A percentile compares a stretch with the other conserved stretches of the same genome.
phyloP scores from a whole-genome alignment of 2,797 vertebrate species.

The Salarias fasciatus region DNA sequence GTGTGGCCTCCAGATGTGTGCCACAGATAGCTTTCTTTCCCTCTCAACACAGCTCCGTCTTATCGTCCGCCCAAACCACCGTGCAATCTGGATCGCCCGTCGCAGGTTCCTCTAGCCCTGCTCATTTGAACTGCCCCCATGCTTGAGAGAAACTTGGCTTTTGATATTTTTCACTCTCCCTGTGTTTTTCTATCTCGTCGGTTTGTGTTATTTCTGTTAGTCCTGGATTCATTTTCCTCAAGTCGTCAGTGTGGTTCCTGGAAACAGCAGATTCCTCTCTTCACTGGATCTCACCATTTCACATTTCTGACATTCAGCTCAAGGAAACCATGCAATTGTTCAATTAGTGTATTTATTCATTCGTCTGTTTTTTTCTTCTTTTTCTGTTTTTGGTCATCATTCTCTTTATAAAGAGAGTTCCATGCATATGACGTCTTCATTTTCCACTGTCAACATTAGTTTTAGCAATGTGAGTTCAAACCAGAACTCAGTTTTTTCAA shows the following conservation, averaged over 20 bases:
- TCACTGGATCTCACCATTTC: no score
- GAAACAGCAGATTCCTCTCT: neutral
- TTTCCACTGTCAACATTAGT: no score
- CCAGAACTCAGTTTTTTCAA: no score
- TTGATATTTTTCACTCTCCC: slow-evolving; percentile 59
- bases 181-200: slow-evolving; percentile 49
- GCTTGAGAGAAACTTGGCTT: slow-evolving; percentile 54
- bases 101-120: slow-evolving; percentile 73
- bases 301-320: no score
- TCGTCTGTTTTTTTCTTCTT: no score
- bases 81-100: slow-evolving; percentile 69
- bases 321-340: no score
- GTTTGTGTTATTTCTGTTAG: slow-evolving; percentile 43
- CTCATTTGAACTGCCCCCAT: slow-evolving; percentile 77
- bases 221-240: slow-evolving; percentile 15
- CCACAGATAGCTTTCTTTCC: slow-evolving; percentile 80
- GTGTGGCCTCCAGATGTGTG: slow-evolving; percentile 79
- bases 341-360: no score
- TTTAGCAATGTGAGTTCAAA: no score
- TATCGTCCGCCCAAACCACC: slow-evolving; percentile 68
- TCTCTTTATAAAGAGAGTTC: no score
- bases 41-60: slow-evolving; percentile 84
- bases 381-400: no score
- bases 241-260: slow-evolving; percentile 28
- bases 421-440: no score